A percentile compares a stretch with the other conserved stretches of the same genome.
Evolutionary conservation across 1,140 invertebrate species (phyloP).

Genomic region (Mercenaria mercenaria): DNA sequence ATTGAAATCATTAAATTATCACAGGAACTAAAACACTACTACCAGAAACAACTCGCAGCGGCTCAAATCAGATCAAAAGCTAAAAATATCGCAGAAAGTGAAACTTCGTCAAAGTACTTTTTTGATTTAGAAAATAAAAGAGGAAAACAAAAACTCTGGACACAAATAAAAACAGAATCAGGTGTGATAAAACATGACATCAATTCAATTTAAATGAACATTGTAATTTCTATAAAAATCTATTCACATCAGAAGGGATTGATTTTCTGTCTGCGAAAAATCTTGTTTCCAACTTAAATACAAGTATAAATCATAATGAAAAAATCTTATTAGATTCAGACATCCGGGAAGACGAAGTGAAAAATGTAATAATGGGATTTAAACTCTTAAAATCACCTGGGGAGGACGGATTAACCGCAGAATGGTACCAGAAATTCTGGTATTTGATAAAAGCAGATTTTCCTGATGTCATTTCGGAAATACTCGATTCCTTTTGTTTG

Average conservation of each 20-base stretch:
- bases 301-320: not conserved
- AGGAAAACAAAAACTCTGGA: not conserved
- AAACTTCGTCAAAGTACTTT: not conserved
- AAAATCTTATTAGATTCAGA: not conserved
- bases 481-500: not conserved
- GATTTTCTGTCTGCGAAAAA: not conserved
- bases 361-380: no score
- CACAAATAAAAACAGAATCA: not conserved
- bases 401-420: not conserved
- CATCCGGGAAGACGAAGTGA: no score
- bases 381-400: not conserved
- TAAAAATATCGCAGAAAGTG: not conserved
- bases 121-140: not conserved
- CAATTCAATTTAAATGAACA: not conserved
- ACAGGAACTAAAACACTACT: not conserved
- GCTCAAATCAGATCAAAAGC: not conserved
- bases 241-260: not conserved
- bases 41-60: not conserved
- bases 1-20: not conserved
- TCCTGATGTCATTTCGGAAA: not conserved
- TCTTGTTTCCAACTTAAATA: not conserved
- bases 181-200: not conserved
- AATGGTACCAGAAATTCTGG: not conserved
- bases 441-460: not conserved
- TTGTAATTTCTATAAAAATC: not conserved